Evolutionary conservation across 2,113 vertebrate genomes (phyloP), one percentile per base, ranked within the genome.

Genomic region (Kryptolebias marmoratus): DNA sequence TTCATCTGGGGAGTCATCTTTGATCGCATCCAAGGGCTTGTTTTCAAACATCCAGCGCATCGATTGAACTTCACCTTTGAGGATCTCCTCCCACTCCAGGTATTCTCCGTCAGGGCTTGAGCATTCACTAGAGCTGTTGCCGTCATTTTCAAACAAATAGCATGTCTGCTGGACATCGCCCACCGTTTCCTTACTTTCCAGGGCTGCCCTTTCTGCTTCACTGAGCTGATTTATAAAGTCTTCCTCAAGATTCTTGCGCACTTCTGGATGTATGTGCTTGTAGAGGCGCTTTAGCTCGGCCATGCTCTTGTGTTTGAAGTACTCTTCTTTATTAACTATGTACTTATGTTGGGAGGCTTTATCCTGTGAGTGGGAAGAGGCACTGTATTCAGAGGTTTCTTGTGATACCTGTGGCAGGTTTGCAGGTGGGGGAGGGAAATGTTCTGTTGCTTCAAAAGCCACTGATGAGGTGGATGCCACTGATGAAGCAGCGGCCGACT

Each of bases 21-120:
- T 95, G 53, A 96, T 94, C 0, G 93, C 73, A 85, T 96, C 84
- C 0, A 96, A 86, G 4, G 95, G 94, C 70, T 97, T 93, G 68
- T 96, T 96, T 87, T 96, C 95, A 72, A 96, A 96, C 90, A 96
- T 91, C 94, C 94, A 95, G 68, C 94, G 93, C 90, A 94, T 91
- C 47, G 96, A 96, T 69, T 95, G 94, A 11, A 97, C 94, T 64
- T 96, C 95, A 1, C 94, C 95, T 91, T 94, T 96, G 5, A 94
- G 88, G 83, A 96, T 97, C 90, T 98, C 95, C 55, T 92, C 88
- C 95, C 94, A 95, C 49, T 96, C 93, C 68, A 96, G 39, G 47
- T 82, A 91, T 71, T 96, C 94, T 73, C 94, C 88, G 82, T 95
- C 93, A 0, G 92, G 88, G 65, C 92, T 96, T 6, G 93, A 88